Percentiles rank a stretch among this genome's conserved stretches.
Conservation (phyloP, 2,797 vertebrate species). For the Artibeus lituratus region DNA sequence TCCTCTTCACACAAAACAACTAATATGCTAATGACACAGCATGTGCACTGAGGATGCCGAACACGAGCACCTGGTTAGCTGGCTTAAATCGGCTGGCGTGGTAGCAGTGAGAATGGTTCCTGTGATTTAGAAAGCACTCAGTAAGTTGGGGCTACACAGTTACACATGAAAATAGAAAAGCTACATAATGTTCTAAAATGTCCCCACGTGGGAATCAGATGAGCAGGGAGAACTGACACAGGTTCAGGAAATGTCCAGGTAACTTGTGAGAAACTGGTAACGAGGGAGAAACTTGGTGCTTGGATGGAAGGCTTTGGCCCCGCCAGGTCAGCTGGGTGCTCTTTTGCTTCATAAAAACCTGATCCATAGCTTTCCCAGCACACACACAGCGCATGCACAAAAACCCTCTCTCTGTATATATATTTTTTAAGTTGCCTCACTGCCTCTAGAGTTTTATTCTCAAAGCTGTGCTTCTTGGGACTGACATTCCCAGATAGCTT, state of each 20-base stretch:
- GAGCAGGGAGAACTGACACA: background rate
- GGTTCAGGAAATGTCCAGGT: background rate
- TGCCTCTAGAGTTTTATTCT: background rate
- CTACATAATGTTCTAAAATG: background rate
- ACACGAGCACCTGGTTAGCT: background rate
- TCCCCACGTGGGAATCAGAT: background rate
- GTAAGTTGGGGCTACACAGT: background rate
- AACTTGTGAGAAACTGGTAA: background rate
- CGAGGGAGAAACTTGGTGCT: background rate
- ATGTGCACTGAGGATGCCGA: background rate
- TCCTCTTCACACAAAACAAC: background rate
- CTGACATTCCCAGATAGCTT: background rate
- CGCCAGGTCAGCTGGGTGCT: background rate
- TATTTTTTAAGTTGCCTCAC: background rate
- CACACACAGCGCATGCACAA: accelerated
- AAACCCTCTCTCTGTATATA: no score
- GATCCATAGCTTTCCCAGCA: background rate
- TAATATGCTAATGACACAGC: background rate
- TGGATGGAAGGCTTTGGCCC: background rate
- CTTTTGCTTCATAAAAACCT: background rate
- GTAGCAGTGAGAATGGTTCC: background rate
- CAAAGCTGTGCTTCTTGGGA: background rate
- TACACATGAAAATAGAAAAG: background rate
- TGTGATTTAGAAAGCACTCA: background rate
- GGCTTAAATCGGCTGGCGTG: background rate